phyloP scores from a whole-genome alignment of 2,888 invertebrate species.

The Phalera bucephala region DNA sequence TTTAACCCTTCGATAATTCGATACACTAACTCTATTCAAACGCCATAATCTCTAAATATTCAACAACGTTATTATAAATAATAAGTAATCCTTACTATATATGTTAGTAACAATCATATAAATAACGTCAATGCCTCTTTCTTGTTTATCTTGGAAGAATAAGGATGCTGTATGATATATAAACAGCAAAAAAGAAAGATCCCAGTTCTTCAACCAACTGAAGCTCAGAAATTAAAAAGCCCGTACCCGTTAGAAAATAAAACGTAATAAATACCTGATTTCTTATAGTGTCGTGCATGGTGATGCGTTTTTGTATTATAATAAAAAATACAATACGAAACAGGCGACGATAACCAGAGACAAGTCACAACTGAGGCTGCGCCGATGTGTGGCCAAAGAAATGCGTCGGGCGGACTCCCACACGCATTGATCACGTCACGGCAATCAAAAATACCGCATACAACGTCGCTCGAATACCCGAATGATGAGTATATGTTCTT shows the following conservation, averaged over 20 bases:
- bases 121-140: neutral
- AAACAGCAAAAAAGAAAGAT: too few species aligned
- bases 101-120: too few species aligned
- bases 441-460: slow-evolving; percentile 31
- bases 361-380: slow-evolving; percentile 46
- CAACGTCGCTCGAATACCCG: slow-evolving; percentile 36
- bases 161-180: too few species aligned
- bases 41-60: too few species aligned
- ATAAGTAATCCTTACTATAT: too few species aligned
- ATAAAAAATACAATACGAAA: slow-evolving; percentile 10
- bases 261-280: slow-evolving; percentile 43
- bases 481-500: slow-evolving; percentile 29
- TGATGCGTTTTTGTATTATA: slow-evolving; percentile 10
- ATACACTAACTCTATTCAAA: too few species aligned
- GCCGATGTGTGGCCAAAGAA: slow-evolving; percentile 3
- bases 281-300: slow-evolving; percentile 53
- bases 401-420: slow-evolving; percentile 23
- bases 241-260: slow-evolving; percentile 4
- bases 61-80: too few species aligned
- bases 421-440: slow-evolving; percentile 30
- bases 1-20: too few species aligned
- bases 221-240: too few species aligned
- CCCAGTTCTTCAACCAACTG: too few species aligned
- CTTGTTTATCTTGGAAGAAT: neutral
- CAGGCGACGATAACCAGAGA: slow-evolving; percentile 34